Conservation (phyloP, 1,140 invertebrate species). For the Parasteatoda tepidariorum region DNA sequence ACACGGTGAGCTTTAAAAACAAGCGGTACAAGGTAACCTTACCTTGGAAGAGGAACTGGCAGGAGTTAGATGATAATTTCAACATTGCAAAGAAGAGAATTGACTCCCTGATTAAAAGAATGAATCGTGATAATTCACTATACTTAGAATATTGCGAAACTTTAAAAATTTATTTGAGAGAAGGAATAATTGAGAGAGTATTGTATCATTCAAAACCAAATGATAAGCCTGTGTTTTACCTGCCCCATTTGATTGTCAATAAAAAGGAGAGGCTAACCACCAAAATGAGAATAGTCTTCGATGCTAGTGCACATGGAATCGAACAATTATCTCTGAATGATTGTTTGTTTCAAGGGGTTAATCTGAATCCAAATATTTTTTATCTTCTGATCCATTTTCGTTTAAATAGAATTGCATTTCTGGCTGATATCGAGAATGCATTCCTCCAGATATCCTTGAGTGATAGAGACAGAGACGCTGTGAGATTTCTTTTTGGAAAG, state of each 20-base stretch:
- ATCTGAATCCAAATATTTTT: neutral
- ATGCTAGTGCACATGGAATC: neutral
- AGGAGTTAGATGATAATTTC: neutral
- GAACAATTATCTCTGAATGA: neutral
- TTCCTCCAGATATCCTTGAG: neutral
- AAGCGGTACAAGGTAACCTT: neutral
- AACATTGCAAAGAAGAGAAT: neutral
- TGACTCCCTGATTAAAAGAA: neutral
- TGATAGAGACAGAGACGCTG: neutral
- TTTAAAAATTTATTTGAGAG: neutral
- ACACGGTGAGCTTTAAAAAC: neutral
- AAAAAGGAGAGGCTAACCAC: neutral
- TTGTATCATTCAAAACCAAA: neutral
- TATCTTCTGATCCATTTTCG: neutral
- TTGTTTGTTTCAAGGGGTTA: neutral
- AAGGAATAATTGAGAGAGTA: neutral
- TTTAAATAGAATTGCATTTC: neutral
- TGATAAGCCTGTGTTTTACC: neutral
- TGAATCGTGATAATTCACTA: neutral
- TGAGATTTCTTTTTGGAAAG: neutral
- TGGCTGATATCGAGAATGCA: neutral
- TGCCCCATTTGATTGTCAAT: neutral
- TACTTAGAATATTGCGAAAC: neutral
- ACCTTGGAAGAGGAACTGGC: neutral
- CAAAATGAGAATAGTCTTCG: neutral